A percentile compares a stretch with the other conserved stretches of the same genome.
These are phyloP conservation scores for Megalops cyprinoides DNA, from an alignment of 2,797 vertebrate genomes.

Conservation along the genomic window DNA sequence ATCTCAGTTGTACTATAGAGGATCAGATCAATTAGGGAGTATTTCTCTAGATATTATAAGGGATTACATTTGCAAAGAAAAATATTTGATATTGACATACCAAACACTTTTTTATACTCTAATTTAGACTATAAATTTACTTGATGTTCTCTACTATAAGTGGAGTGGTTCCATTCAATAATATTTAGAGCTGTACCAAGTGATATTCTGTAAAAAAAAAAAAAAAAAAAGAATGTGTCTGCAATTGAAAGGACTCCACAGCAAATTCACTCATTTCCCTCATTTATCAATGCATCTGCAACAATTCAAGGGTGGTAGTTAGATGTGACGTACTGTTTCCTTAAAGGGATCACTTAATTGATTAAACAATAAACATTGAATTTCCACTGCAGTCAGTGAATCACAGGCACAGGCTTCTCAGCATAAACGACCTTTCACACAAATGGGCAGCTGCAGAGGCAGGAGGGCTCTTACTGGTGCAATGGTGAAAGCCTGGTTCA, in stretches of 20 bases:
- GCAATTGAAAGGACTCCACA: no score
- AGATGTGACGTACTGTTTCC: not conserved
- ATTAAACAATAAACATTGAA: not conserved
- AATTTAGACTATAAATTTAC: not conserved
- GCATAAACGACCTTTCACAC: not conserved
- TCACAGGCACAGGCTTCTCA: not conserved
- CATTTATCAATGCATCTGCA: not conserved
- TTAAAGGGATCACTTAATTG: not conserved
- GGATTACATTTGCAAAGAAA: not conserved
- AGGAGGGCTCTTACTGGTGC: constrained; percentile 82
- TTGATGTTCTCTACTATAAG: not conserved
- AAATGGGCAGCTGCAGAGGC: not conserved
- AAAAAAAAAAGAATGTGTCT: no score
- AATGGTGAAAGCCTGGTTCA: constrained; percentile 90
- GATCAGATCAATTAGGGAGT: no score
- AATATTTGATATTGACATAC: not conserved
- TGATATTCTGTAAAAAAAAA: no score
- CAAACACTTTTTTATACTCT: not conserved
- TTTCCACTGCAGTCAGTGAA: not conserved
- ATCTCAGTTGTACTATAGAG: not conserved
- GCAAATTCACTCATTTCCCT: not conserved
- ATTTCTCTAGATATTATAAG: not conserved
- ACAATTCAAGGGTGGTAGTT: not conserved
- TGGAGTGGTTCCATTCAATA: not conserved
- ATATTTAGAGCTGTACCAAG: no score